Evolutionary conservation across 2,113 vertebrate species (phyloP).

Genomic region (Peucedramus taeniatus): DNA sequence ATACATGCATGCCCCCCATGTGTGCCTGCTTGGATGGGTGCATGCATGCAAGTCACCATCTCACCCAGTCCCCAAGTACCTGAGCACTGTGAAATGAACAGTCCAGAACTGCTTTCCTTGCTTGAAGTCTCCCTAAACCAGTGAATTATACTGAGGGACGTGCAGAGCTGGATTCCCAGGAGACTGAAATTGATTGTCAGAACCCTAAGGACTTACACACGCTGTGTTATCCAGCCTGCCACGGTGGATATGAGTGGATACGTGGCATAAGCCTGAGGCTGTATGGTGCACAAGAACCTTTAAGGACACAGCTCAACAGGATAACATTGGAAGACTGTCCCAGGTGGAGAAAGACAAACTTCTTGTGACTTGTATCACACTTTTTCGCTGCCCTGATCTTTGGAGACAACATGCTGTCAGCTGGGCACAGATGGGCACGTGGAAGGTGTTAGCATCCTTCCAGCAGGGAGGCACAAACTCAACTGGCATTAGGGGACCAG

Average conservation of each 20-base stretch:
- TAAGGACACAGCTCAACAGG: background rate
- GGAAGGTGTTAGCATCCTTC: background rate
- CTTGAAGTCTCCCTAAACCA: background rate
- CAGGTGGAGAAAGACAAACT: background rate
- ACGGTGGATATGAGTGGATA: no score
- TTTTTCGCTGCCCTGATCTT: background rate
- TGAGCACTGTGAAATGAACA: background rate
- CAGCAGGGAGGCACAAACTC: background rate
- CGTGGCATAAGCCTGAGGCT: background rate
- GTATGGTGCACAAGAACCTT: background rate
- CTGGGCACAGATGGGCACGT: background rate
- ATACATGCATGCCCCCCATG: rapidly evolving
- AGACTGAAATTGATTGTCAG: background rate
- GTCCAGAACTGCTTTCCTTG: background rate
- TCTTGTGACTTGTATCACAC: background rate
- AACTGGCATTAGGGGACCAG: background rate
- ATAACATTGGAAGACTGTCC: background rate
- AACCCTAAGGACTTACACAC: background rate
- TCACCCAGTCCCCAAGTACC: background rate
- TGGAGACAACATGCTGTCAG: background rate
- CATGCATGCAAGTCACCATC: background rate
- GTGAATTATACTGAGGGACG: background rate
- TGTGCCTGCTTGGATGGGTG: background rate
- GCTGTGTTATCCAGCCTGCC: background rate
- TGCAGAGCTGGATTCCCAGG: background rate